These are phyloP conservation scores for Phalera bucephala DNA, from an alignment of 2,888 invertebrate genomes.

Conservation along the genomic window DNA sequence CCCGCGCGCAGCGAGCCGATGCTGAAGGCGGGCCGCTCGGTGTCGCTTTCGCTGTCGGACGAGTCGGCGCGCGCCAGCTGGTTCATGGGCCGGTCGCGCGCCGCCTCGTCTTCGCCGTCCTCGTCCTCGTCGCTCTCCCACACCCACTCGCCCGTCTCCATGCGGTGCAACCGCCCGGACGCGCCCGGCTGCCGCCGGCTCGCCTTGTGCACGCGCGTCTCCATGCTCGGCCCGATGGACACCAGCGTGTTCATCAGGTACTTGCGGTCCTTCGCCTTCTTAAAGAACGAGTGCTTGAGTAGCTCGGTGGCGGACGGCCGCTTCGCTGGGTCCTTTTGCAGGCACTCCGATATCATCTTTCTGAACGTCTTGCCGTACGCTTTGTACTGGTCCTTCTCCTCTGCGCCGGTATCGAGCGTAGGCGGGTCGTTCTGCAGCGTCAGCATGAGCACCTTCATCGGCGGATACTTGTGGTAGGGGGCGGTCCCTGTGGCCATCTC, in stretches of 20 bases:
- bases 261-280: constrained; percentile 97
- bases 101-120: constrained; percentile 78
- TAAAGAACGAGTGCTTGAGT: constrained; percentile 98
- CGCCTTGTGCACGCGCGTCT: constrained; percentile 95
- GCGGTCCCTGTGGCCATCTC: constrained; percentile 99
- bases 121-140: constrained; percentile 98
- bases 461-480: constrained; percentile 99
- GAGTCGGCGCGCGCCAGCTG: constrained; percentile 83
- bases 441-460: constrained; percentile 99
- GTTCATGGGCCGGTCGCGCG: constrained; percentile 85
- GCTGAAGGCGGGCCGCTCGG: constrained; percentile 51
- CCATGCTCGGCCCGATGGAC: constrained; percentile 93
- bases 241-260: constrained; percentile 94
- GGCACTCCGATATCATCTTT: constrained; percentile 98
- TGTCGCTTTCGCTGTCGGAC: constrained; percentile 83
- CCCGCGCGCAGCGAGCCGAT: constrained; percentile 60
- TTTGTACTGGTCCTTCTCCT: constrained; percentile 99
- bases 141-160: constrained; percentile 98
- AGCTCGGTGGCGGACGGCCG: constrained; percentile 98
- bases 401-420: constrained; percentile 96
- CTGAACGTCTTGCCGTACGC: constrained; percentile 98
- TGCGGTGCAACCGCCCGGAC: constrained; percentile 93
- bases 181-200: constrained; percentile 93
- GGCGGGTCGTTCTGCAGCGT: constrained; percentile 99
- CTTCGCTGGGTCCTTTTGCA: constrained; percentile 98